Conservation (phyloP, 2,888 invertebrate species). For the Euplexia lucipara region DNA sequence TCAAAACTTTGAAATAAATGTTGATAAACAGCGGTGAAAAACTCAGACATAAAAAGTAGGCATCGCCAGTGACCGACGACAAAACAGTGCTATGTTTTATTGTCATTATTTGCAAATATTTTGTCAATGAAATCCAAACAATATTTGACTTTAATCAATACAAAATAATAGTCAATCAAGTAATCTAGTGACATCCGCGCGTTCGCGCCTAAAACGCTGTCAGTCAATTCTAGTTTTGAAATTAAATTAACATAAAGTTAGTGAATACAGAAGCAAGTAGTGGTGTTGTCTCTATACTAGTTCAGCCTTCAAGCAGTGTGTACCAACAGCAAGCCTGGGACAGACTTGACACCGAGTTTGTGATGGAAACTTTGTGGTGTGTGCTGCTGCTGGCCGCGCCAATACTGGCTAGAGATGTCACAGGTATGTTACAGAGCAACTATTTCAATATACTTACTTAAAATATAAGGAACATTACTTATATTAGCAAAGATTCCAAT, state of each 20-base stretch:
- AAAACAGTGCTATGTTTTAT: too few species aligned
- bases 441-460: neutral
- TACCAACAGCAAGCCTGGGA: constrained; percentile 1
- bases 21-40: neutral
- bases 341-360: neutral
- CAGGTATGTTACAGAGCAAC: constrained; percentile 40
- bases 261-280: neutral
- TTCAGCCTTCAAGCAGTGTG: constrained; percentile 5
- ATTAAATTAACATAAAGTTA: neutral
- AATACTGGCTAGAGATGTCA: constrained; percentile 41
- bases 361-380: constrained; percentile 44
- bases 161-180: too few species aligned
- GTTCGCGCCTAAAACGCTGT: neutral
- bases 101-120: neutral
- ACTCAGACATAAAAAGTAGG: neutral
- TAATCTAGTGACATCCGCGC: neutral
- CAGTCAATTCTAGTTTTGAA: neutral
- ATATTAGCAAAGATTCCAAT: too few species aligned
- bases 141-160: neutral
- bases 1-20: neutral
- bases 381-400: constrained; percentile 27
- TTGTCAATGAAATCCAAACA: neutral
- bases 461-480: too few species aligned
- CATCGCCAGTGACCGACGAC: constrained; percentile 13
- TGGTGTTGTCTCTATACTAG: constrained; percentile 7